phyloP scores from a whole-genome alignment of 1,140 invertebrate species.

The Cherax destructor region DNA sequence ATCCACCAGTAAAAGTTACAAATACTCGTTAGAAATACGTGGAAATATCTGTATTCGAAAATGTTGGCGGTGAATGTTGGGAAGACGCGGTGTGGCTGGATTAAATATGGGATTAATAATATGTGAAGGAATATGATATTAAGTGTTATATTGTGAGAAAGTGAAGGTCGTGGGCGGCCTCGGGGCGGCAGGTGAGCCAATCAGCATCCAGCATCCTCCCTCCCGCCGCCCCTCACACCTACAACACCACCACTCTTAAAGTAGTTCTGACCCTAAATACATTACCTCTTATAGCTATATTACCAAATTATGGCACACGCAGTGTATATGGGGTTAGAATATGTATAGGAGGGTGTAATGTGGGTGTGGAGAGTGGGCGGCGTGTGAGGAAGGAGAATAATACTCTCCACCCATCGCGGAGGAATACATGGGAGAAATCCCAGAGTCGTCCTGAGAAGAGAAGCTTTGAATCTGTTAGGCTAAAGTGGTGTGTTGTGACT shows the following conservation, averaged over 20 bases:
- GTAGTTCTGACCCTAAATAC: conserved; percentile 19
- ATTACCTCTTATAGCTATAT: neutral
- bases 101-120: no score
- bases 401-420: conserved; percentile 30
- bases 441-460: conserved; percentile 36
- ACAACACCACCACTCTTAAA: conserved; percentile 4
- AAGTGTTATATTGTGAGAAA: neutral
- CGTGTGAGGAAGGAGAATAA: neutral
- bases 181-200: conserved; percentile 40
- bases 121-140: no score
- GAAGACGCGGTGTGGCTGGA: no score
- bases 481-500: conserved; percentile 20
- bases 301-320: neutral
- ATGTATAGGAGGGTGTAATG: neutral
- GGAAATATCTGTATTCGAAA: no score
- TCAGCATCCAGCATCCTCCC: conserved; percentile 38
- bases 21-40: no score
- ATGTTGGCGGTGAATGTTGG: no score
- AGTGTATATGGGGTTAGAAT: neutral
- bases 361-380: neutral
- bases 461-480: conserved; percentile 52
- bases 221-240: conserved; percentile 23
- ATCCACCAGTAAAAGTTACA: no score
- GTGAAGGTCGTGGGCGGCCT: conserved; percentile 56
- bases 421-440: conserved; percentile 57